Percentiles rank a stretch among this genome's conserved stretches.
Evolutionary conservation across 2,888 invertebrate genomes (phyloP).

Genomic region (Epirrhoe alternata): DNA sequence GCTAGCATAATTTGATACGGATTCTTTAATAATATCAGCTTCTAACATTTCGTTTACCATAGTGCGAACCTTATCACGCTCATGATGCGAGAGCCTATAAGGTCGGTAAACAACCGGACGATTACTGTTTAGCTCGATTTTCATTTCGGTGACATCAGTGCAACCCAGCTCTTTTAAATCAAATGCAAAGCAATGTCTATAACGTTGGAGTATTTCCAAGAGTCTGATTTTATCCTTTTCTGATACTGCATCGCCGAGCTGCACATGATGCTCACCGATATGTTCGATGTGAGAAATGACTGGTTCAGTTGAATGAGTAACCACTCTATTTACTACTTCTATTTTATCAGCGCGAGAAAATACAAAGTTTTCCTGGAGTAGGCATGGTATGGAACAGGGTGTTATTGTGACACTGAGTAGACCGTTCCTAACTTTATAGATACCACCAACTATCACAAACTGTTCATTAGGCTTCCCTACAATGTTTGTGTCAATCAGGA

Average conservation of each 20-base stretch:
- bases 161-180: neutral
- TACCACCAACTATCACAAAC: neutral
- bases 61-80: neutral
- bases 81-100: constrained; percentile 1
- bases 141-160: constrained; percentile 7
- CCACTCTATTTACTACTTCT: neutral
- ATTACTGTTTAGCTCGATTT: neutral
- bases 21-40: neutral
- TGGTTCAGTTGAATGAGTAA: neutral
- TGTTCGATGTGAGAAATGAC: neutral
- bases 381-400: neutral
- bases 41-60: constrained; percentile 12
- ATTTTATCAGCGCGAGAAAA: constrained; percentile 1
- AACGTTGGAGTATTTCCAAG: neutral
- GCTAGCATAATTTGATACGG: neutral
- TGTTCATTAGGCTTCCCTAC: neutral
- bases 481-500: neutral
- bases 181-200: constrained; percentile 2
- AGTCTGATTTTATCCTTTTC: neutral
- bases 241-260: neutral
- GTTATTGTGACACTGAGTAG: neutral
- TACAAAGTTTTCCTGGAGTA: neutral
- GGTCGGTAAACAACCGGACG: constrained; percentile 6
- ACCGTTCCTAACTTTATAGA: neutral
- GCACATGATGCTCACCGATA: neutral